These are phyloP conservation scores for Leptinotarsa defecta DNA, from an alignment of 1,140 invertebrate species.

Conservation along the genomic window DNA sequence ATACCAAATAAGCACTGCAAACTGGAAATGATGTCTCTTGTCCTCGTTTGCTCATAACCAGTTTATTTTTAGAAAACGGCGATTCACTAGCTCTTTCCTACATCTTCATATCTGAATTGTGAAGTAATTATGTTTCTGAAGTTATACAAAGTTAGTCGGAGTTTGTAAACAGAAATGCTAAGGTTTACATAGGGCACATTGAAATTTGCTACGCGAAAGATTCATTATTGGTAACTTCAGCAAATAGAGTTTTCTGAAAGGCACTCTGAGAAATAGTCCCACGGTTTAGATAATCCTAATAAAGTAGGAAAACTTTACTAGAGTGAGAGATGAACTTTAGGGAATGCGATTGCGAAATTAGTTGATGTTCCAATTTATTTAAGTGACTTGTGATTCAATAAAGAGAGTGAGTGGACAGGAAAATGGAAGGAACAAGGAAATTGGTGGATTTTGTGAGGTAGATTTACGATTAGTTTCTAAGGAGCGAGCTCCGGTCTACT, in stretches of 20 bases:
- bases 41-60: background rate
- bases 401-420: background rate
- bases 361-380: background rate
- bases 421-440: background rate
- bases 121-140: background rate
- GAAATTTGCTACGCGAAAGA: background rate
- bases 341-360: background rate
- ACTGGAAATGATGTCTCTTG: background rate
- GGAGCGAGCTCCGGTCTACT: too few relatives aligned
- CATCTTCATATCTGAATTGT: background rate
- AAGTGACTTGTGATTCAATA: background rate
- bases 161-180: background rate
- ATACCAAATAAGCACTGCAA: background rate
- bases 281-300: background rate
- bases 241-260: background rate
- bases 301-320: background rate
- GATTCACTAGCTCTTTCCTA: background rate
- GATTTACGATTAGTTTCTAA: too few relatives aligned
- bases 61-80: background rate
- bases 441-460: too few relatives aligned
- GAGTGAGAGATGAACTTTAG: background rate
- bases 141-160: background rate
- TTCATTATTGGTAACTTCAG: conserved; percentile 3
- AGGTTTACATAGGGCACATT: background rate
- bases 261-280: background rate